Evolutionary conservation across 2,888 invertebrate species (phyloP).

Genomic region (Alentia gelatinosa): DNA sequence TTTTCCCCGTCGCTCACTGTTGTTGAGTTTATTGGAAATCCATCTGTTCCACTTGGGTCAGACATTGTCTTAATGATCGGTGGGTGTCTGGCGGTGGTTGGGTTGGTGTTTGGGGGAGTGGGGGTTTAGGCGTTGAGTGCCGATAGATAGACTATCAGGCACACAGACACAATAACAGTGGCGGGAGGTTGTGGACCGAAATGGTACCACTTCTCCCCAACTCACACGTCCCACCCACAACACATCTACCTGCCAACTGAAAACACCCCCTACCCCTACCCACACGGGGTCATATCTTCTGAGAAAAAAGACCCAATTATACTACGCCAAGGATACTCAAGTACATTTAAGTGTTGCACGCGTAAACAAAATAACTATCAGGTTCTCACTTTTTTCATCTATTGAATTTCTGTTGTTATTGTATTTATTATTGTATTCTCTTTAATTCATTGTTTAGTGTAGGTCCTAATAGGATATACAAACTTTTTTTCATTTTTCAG

Average conservation of each 20-base stretch:
- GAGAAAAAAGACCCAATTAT: too few relatives aligned
- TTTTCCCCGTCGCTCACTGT: background rate
- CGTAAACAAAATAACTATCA: too few relatives aligned
- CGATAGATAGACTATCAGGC: background rate
- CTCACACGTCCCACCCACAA: background rate
- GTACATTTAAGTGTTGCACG: too few relatives aligned
- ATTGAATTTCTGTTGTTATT: too few relatives aligned
- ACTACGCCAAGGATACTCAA: too few relatives aligned
- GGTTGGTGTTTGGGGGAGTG: background rate
- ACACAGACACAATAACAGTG: background rate
- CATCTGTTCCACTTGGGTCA: conserved; percentile 26
- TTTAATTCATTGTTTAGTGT: too few relatives aligned
- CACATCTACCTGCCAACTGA: background rate
- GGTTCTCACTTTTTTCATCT: too few relatives aligned
- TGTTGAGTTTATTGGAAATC: conserved; percentile 33
- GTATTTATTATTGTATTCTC: too few relatives aligned
- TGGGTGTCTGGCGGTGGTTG: background rate
- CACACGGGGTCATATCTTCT: too few relatives aligned
- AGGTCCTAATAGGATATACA: too few relatives aligned
- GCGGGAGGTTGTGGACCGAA: background rate
- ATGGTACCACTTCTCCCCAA: background rate
- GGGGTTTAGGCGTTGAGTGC: too few relatives aligned
- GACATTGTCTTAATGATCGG: conserved; percentile 36
- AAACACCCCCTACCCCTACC: background rate
- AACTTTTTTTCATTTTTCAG: too few relatives aligned